Evolutionary conservation across 2,113 vertebrate species (phyloP), one percentile per base, ranked within the genome.

Genomic region (Ictalurus furcatus): DNA sequence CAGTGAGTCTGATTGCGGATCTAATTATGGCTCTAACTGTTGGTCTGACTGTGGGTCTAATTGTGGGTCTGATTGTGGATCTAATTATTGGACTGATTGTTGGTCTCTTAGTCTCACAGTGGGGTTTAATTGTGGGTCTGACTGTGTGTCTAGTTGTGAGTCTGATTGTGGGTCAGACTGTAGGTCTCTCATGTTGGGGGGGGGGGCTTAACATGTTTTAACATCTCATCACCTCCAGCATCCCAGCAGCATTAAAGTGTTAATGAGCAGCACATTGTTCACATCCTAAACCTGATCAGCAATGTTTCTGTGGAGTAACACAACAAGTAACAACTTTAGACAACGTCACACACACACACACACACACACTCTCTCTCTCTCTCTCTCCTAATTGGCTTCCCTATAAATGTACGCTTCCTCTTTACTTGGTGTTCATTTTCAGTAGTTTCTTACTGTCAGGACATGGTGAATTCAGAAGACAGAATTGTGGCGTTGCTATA

Each of bases 401-500:
- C 59, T 52, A 8, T 28, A 58, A 28, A 56, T 48, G 54, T n/a
- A 44, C 69, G 23, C 63, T 28, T 19, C 19, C 25, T 9, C 23
- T 73, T 83, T 59, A 48, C 81, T 28, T 84, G 87, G 21, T 25
- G n/a, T 88, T 84, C 37, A 21, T 37, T 63, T 59, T 84, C 25
- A 34, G 23, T 8, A 21, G 21, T 56, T 65, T 25, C 67, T 73
- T n/a, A 30, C 79, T 74, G 54, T 87, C 61, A 67, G 86, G 78
- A 48, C 74, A 80, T 11, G 61, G 23, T 40, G 40, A 80, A 58
- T 17, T 87, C 59, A 37, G 86, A 21, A 87, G 61, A 63, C 44
- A 81, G 71, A 63, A 88, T 74, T 84, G 40, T 63, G 87, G 1
- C 11, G 82, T 88, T 88, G 87, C 87, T 78, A 85, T 88, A 84